Evolutionary conservation across 2,113 vertebrate genomes (phyloP), one percentile per base, ranked within the genome.

Genomic region (Grus americana): DNA sequence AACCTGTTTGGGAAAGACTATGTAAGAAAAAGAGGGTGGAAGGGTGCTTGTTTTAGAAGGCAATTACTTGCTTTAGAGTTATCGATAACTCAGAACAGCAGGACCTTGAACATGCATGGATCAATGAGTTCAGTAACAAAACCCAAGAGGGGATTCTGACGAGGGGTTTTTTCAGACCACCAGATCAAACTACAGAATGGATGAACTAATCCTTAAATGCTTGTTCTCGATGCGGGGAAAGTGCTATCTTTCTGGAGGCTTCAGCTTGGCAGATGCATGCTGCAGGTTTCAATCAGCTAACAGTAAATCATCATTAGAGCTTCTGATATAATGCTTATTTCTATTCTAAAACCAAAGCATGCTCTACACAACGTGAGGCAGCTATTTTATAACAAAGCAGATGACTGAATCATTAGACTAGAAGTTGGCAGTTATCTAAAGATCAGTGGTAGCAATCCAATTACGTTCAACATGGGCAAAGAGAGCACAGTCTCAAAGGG

Each of bases 1-100:
- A 79, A 57, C 9, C 27, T 68, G 10, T 62, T 79, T 73, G 49
- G 22, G 15, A 82, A 91, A 85, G 34, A 20, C 12, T 87, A 9
- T 21, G 10, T 50, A 79, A 65, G 61, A 62, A 89, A 91, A 72
- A 85, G 27, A 76, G 10, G 2, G 44, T 76, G 47, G 15, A 86
- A 70, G 19, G 15, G 26, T 83, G 42, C 18, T 80, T 19, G 2
- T 54, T 91, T 85, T 78, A 71, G 82, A 86, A 86, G 38, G 21
- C 34, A 93, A 90, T 92, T 93, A 76, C 16, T 86, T 88, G 22
- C 24, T 93, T 83, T 92, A 38, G 58, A 86, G 40, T 66, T 92
- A 66, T 34, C 66, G 81, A 83, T 83, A 95, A 93, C 70, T 92
- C 55, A 82, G 78, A 95, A 88, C 32, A 82, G 63, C 75, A 95